Evolutionary conservation across 30 jellyfish, hydroid and myxozoan genomes (phyloP).

Genomic region (Catostylus mosaicus): DNA sequence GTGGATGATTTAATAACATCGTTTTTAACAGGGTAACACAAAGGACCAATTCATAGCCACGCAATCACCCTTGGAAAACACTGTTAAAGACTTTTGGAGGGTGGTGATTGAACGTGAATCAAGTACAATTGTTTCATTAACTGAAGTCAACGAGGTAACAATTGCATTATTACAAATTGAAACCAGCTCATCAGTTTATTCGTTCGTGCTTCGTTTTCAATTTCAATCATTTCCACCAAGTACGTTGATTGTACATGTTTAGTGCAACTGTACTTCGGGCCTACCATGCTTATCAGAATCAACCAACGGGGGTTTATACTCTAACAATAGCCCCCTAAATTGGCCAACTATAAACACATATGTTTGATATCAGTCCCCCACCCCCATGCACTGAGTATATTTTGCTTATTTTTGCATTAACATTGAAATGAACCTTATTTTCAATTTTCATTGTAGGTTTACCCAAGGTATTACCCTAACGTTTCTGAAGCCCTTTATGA

Average conservation of each 20-base stretch:
- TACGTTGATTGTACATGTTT: too few relatives aligned
- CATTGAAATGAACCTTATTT: background rate
- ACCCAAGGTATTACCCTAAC: constrained; percentile 51
- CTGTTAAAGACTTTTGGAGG: constrained; percentile 68
- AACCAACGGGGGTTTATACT: too few relatives aligned
- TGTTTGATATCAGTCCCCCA: too few relatives aligned
- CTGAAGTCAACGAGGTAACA: constrained; percentile 51
- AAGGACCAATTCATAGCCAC: constrained; percentile 68
- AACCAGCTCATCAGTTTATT: too few relatives aligned
- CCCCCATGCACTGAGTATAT: too few relatives aligned
- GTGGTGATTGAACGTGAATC: constrained; percentile 67
- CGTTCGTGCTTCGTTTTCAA: too few relatives aligned
- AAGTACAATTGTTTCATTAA: constrained; percentile 42
- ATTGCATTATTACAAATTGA: too few relatives aligned
- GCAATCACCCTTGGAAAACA: constrained; percentile 69
- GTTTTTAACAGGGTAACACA: constrained; percentile 60
- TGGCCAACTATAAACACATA: too few relatives aligned
- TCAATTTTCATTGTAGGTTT: constrained; percentile 13
- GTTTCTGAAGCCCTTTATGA: constrained; percentile 34
- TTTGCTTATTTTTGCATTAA: background rate
- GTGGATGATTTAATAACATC: background rate
- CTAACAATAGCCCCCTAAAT: too few relatives aligned
- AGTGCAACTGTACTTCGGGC: too few relatives aligned
- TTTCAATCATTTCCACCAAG: too few relatives aligned
- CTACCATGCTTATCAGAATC: too few relatives aligned